Evolutionary conservation across 2,797 vertebrate genomes (phyloP), one percentile per base, ranked within the genome.

Genomic region (Chiroxiphia lanceolata): DNA sequence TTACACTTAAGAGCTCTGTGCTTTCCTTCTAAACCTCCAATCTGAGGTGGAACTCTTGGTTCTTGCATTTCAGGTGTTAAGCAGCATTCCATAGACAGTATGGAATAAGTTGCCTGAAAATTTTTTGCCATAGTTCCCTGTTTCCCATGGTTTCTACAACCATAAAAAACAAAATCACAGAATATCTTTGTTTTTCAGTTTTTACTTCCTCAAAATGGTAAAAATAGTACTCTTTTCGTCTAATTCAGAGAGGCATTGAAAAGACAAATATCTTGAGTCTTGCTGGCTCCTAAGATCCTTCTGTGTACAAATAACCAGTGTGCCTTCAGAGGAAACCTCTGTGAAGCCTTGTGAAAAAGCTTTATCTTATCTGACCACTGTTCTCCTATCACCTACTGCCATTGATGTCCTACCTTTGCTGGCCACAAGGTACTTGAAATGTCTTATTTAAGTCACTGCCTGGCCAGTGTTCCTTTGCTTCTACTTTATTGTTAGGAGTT

Each of bases 31-130:
- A 51, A 57, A 9, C 6, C 6, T 91, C 2, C 6, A 47, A 13
- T 31, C 48, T 45, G 59, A 59, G 27, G 29, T 44, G 45, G 31
- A 69, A 61, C 4, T 10, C 9, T 64, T 40, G 6, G 2, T 47
- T 70, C 34, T 75, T 21, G 1, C 2, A 40, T 81, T 69, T 93
- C n/a, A 31, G 47, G 6, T 72, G 17, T 44, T 51, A 63, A 26
- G 3, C 33, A 50, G 1, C 1, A 2, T 61, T 87, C 7, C 11
- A 3, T 10, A 40, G 27, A 3, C 8, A 31, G 16, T 20, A 42
- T 10, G 48, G 51, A 71, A 16, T 29, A 68, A 38, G 10, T 56
- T 53, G 25, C 8, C 22, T 53, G 53, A 60, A 81, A 33, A 19
- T 33, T 16, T 2, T 56, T 74, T 88, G 31, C 19, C 4, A 3